Base-by-base conservation (phyloP, 2,113 vertebrate species). In the Pimephales promelas region DNA sequence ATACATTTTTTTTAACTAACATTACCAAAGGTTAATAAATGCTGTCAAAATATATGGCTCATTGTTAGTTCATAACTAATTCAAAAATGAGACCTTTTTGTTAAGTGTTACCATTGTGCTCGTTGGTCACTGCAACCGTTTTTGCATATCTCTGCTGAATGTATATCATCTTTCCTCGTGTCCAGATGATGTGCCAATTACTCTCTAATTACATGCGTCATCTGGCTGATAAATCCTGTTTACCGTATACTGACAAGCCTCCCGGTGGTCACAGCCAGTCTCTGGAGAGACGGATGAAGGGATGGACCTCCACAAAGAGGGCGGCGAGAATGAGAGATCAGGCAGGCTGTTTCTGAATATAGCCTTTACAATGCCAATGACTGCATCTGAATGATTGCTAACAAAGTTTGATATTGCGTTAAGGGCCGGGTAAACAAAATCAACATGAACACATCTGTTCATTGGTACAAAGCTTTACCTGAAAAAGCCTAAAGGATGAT, bases 171-270 rank as follows among this genome's bases (percentile, higher is more conserved):
- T 92, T 92, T 94, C 89, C 89, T 93, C 90, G 91, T 94, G 93
- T 94, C 93, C 91, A 90, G 94, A 93, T 94, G 92, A 94, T 93
- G 93, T 92, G 92, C 91, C 93, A 94, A 94, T 94, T 95, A 94
- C 92, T 93, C 89, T 92, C 91, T 93, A 94, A 95, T 94, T 95
- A 93, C 91, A 91, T 90, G 90, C 92, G 90, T 95, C 93, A 94
- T 94, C 92, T 93, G 94, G 93, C 93, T 92, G 93, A 94, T 94
- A 94, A 94, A 95, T 94, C 92, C 93, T 93, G 90, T 92, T 94
- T 94, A 93, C 92, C 87, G 90, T 88, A n/a, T n/a, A 89, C 89
- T 89, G 84, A 90, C 91, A 92, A 89, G 84, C 82, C 91, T 93
- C 90, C 92, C 89, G 4, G 89, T 87, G 89, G 93, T 90, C 90